These are phyloP conservation scores for Morus bassanus DNA, from an alignment of 2,797 vertebrate species.

Conservation along the genomic window DNA sequence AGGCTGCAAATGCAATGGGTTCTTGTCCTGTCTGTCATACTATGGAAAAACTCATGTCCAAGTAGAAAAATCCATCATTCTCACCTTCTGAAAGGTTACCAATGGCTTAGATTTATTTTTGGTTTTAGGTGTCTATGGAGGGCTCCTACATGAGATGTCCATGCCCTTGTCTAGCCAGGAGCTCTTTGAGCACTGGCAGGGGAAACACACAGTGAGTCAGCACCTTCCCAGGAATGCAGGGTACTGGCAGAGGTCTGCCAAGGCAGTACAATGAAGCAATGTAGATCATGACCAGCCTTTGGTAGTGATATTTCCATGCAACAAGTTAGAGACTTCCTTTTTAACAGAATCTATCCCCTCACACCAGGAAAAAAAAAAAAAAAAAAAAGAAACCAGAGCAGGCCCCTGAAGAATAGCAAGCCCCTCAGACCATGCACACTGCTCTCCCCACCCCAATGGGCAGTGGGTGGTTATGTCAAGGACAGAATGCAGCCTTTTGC, in stretches of 20 bases:
- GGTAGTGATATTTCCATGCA: background rate
- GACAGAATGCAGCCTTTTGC: background rate
- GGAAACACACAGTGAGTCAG: background rate
- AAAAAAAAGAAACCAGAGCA: background rate
- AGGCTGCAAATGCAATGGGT: background rate
- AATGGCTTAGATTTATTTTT: background rate
- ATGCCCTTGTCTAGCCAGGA: background rate
- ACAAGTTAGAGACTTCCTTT: background rate
- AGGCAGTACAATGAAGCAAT: accelerated
- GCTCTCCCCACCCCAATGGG: background rate
- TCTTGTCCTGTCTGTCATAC: background rate
- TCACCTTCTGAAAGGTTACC: background rate
- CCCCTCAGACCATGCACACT: background rate
- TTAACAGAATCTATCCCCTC: background rate
- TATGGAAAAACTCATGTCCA: background rate
- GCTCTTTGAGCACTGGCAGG: background rate
- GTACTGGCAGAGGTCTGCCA: background rate
- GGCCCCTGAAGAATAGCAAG: background rate
- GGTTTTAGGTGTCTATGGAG: background rate
- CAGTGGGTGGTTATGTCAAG: background rate
- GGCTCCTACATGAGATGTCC: background rate
- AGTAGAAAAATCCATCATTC: background rate
- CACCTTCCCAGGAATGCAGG: accelerated
- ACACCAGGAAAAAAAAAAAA: background rate
- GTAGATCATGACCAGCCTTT: background rate